These are phyloP conservation scores for Leuctra nigra DNA, from an alignment of 2,888 invertebrate species.

Conservation along the genomic window DNA sequence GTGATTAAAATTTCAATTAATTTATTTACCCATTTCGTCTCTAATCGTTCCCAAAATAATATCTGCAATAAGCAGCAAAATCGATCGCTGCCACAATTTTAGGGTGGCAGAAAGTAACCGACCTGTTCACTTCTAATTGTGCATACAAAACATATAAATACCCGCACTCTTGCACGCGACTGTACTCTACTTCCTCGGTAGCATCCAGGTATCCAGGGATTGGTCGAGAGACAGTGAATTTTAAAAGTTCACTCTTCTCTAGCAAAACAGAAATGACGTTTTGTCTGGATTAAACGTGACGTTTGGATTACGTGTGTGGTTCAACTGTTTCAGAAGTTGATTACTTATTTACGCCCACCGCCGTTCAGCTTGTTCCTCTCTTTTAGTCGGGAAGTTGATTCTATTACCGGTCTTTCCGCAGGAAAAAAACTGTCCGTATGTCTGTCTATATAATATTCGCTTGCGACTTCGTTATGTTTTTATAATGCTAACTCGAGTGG, in stretches of 20 bases:
- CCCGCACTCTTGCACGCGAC: too few relatives aligned
- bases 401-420: conserved; percentile 6
- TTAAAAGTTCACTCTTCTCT: neutral
- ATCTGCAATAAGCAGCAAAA: too few relatives aligned
- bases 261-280: conserved; percentile 8
- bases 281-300: conserved; percentile 6
- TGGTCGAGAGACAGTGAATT: conserved; percentile 1
- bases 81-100: too few relatives aligned
- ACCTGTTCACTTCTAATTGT: too few relatives aligned
- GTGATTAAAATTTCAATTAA: neutral
- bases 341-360: conserved; percentile 13
- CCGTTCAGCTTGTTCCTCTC: conserved; percentile 1
- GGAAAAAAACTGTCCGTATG: conserved; percentile 3
- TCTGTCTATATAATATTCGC: neutral
- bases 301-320: conserved; percentile 9
- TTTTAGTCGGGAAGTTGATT: neutral
- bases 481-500: too few relatives aligned
- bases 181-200: too few relatives aligned
- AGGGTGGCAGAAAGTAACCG: too few relatives aligned
- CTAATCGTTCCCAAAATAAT: too few relatives aligned
- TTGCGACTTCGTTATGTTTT: neutral
- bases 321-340: conserved; percentile 5
- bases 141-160: too few relatives aligned
- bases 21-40: too few relatives aligned
- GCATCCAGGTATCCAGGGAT: too few relatives aligned